These are phyloP conservation scores for Apantesis nais DNA, from an alignment of 2,888 invertebrate species.

Conservation along the genomic window DNA sequence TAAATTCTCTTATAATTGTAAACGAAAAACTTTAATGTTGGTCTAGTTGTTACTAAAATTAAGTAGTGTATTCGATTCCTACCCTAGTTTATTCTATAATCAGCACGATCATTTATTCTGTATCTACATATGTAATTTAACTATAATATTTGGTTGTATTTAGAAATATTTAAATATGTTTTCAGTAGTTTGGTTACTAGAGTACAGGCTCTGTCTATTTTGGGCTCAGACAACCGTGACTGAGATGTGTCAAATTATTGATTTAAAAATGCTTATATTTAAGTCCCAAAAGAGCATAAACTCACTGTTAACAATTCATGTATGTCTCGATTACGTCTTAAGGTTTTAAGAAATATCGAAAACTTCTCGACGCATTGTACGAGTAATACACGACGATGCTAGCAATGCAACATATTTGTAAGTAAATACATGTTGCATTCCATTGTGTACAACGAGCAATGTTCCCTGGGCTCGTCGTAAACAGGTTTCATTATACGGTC, in stretches of 20 bases:
- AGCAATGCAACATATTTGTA: constrained; percentile 1
- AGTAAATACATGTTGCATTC: constrained; percentile 15
- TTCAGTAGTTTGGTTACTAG: neutral
- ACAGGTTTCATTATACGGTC: constrained; percentile 44
- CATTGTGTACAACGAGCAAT: constrained; percentile 15
- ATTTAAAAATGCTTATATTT: neutral
- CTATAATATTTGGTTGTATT: too few relatives aligned
- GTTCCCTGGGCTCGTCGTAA: constrained; percentile 16
- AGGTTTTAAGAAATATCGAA: neutral
- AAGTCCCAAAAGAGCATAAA: neutral
- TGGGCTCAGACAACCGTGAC: neutral
- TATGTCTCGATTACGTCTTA: neutral
- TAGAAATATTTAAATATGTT: neutral
- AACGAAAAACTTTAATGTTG: too few relatives aligned
- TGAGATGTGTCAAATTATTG: neutral
- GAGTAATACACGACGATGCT: too few relatives aligned
- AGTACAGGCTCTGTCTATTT: neutral
- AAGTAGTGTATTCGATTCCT: neutral
- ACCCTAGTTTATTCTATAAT: neutral
- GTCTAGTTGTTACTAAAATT: neutral
- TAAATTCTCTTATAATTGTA: too few relatives aligned
- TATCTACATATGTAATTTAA: neutral
- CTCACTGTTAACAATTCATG: neutral
- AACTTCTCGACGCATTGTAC: neutral
- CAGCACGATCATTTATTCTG: neutral